Base-by-base conservation (phyloP, 2,797 vertebrate genomes). In the Lateolabrax maculatus region DNA sequence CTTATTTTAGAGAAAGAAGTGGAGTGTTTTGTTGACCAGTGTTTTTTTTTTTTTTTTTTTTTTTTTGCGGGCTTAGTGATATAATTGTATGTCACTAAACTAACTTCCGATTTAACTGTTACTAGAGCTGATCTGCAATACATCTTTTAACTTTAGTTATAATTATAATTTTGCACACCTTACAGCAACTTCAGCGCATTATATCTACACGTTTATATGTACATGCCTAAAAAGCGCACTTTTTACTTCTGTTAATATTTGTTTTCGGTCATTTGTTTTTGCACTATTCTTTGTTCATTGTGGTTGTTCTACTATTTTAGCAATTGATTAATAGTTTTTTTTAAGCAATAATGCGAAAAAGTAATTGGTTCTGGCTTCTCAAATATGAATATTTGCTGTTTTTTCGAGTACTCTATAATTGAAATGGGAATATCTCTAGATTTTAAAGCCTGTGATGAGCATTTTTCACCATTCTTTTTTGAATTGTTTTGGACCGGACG, bases 1-100 rank as follows among this genome's bases (percentile, higher is more conserved):
- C 15, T 65, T 41, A 52, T 68, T 65, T 72, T 27, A 12, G 39
- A 56, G 31, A 57, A 66, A 41, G 48, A 80, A 3, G 9, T 52
- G 15, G 13, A 51, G 29, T 48, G 7, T 58, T 61, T 43, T 62
- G 13, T 63, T 73, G 27, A 58, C 5, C n/a, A n/a, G n/a, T n/a
- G n/a, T n/a, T n/a, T n/a, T n/a, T n/a, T n/a, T n/a, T n/a, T n/a
- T n/a, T n/a, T n/a, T n/a, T n/a, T n/a, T n/a, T n/a, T n/a, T n/a
- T n/a, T n/a, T n/a, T 37, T 43, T 41, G 15, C 19, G 16, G 13
- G 2, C 12, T 65, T 31, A 21, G 25, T 5, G 23, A 49, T 27
- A 31, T 41, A 39, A 60, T 29, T 39, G 62, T n/a, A 25, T 43
- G 23, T 36, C 11, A 41, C 25, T 18, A 9, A 49, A 49, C 18